Base-by-base conservation (phyloP, 2,888 invertebrate genomes). In the Stratiomys singularior region DNA sequence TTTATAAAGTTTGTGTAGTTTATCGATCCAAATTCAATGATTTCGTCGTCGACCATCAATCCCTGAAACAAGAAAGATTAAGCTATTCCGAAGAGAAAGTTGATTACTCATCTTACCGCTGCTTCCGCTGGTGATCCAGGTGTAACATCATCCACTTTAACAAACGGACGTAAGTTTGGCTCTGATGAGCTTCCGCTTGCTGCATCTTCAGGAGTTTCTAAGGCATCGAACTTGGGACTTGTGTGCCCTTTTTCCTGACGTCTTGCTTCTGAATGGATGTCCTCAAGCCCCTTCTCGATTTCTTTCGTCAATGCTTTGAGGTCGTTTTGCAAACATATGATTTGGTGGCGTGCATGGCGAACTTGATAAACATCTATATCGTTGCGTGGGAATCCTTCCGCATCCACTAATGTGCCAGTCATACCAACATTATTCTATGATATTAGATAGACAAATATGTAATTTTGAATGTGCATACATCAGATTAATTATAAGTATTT, bases 341-440 rank as follows among this genome's bases (percentile, higher is more conserved):
- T 96, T 83, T 91, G 90, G 83, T 96, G 94, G 66, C 98, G 90
- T 0, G 97, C 95, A 84, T 94, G 92, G 76, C 98, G 90, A 0
- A 98, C 96, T 88, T 96, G 94, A 85, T 95, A 95, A 0, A 98
- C 92, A 86, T 99, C 97, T 80, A 99, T 93, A 83, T 96, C 95
- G 81, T 90, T 90, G 58, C 96, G 89, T 0, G 98, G 98, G 87
- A 90, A 99, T 0, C 96, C 97, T 82, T 97, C 93, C 0, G 85
- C 84, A 85, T 99, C 98, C 0, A 98, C 92, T 76, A 99, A 86
- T 1, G 94, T 88, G 2, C 94, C 96, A 5, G 89, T 88, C 96
- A 98, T 95, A 0, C 96, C 96, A 76, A 97, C 91, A 84, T 93
- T 90, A 84, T 93, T 92, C 92, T 94, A 81, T 37, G 46, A 88